Conservation (phyloP, 2,113 vertebrate genomes). For the pig (Sus scrofa) region DNA sequence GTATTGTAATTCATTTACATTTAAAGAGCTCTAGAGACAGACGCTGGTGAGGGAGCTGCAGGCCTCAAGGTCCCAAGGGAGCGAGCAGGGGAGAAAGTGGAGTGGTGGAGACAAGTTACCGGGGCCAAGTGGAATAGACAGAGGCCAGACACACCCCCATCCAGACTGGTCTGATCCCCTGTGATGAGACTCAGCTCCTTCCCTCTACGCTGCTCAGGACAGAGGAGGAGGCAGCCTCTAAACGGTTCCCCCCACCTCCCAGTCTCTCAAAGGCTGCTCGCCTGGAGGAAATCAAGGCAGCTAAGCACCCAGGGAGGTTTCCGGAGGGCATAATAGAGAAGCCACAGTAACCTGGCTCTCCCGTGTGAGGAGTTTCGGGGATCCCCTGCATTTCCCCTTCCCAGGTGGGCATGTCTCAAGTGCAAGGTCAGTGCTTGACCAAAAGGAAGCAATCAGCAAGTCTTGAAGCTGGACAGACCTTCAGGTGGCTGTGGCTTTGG, state of each 20-base stretch:
- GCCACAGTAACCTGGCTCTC: not conserved
- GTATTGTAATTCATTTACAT: not conserved
- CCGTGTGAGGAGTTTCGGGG: not conserved
- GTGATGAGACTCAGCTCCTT: slow-evolving; percentile 1
- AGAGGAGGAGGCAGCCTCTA: not conserved
- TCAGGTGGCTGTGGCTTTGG: not conserved
- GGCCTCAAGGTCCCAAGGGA: not conserved
- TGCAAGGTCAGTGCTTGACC: not conserved
- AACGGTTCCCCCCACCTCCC: not conserved
- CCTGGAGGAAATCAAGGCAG: not conserved
- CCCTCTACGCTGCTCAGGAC: not conserved
- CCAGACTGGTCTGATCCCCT: not conserved
- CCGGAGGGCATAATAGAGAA: too few relatives aligned
- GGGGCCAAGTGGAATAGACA: not conserved
- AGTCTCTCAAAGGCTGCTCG: not conserved
- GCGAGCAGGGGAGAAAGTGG: not conserved
- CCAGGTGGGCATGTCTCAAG: not conserved
- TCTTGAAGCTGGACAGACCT: not conserved
- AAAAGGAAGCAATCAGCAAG: not conserved
- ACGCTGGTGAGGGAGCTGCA: not conserved
- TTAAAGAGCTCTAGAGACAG: not conserved
- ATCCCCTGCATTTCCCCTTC: not conserved
- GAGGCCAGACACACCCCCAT: not conserved
- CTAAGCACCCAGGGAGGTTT: not conserved
- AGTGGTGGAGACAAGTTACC: not conserved